Evolutionary conservation across 2,113 vertebrate species (phyloP), one percentile per base, ranked within the genome.

Genomic region (Pelvicachromis taeniatus): DNA sequence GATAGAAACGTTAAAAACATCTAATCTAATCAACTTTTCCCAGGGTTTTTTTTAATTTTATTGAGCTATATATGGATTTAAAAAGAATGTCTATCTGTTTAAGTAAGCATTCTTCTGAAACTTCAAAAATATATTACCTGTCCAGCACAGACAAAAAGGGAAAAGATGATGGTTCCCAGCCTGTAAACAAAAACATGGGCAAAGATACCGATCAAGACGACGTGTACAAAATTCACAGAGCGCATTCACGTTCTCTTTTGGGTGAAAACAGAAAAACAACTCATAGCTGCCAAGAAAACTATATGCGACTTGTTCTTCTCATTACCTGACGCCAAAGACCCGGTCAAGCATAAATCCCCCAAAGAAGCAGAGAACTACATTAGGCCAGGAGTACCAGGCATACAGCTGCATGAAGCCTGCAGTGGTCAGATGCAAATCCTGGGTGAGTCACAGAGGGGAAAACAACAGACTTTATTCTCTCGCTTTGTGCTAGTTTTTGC

Each of bases 311-410:
- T 65, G 10, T 59, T 29, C 55, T 13, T 80, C 94, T 89, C 6
- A 83, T 0, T 91, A 99, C 99, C 98, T 95, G 92, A 99, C 97
- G 26, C 99, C 99, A 95, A 99, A 99, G 0, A 99, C 97, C 61
- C 98, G 95, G 91, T 99, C 99, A 11, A 99, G 95, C 53, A 99
- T 91, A 94, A 99, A 99, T 1, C 99, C 99, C 9, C 99, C 99
- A 3, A 99, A 96, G 92, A 99, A 99, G 94, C 99, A 99, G 14
- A 99, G 96, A 4, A 99, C 53, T 26, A 99, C 98, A 1, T 99
- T 99, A 81, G 99, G 99, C 99, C 99, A 99, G 5, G 99, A 99
- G 88, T 99, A 99, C 98, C 98, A 99, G 48, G 99, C 97, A 16
- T 99, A 99, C 9, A 99, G 95, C 1, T 97, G 95, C 99, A 99